Evolutionary conservation across 2,797 vertebrate genomes (phyloP), one percentile per base, ranked within the genome.

Genomic region (Microctenopoma stevenorrisi): DNA sequence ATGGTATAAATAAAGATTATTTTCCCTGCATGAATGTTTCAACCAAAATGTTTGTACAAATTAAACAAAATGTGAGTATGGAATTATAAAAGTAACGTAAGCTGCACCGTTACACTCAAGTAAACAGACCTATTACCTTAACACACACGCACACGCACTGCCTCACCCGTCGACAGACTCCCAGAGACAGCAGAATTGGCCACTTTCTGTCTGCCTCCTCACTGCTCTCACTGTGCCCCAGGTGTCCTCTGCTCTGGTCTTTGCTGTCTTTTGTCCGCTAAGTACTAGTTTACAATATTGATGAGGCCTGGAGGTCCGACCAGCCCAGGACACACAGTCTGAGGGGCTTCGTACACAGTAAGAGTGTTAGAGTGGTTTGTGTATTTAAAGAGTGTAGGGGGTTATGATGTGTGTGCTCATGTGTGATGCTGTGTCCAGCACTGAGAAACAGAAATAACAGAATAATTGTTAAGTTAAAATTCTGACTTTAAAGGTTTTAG

Each of bases 281-380:
- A 94, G 92, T 91, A 92, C 90, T 78, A 86, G 73, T 89, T 86
- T 94, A 89, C 92, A 94, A 94, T 94, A 94, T 94, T 94, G 86
- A 94, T 94, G 92, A 92, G 86, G 83, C 83, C 79, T 85, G 79
- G 84, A 92, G 89, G 92, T 93, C 76, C 83, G 43, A 85, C 62
- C 83, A 63, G 73, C 79, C 81, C 85, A 83, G 84, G 81, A 84
- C 84, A 86, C 72, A 68, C 79, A 72, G 83, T 86, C 88, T 83
- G 85, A 81, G 84, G 85, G 82, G 77, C 86, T 46, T 54, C 78
- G 46, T 53, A 85, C 79, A 89, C 76, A 56, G 74, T 57, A 69
- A 83, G 71, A 52, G 69, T 81, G 76, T 87, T 79, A 79, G 83
- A 83, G 81, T 70, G 78, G 74, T 77, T 74, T 83, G 81, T 82